phyloP scores from a whole-genome alignment of 2,113 vertebrate species.

The Coregonus clupeaformis region DNA sequence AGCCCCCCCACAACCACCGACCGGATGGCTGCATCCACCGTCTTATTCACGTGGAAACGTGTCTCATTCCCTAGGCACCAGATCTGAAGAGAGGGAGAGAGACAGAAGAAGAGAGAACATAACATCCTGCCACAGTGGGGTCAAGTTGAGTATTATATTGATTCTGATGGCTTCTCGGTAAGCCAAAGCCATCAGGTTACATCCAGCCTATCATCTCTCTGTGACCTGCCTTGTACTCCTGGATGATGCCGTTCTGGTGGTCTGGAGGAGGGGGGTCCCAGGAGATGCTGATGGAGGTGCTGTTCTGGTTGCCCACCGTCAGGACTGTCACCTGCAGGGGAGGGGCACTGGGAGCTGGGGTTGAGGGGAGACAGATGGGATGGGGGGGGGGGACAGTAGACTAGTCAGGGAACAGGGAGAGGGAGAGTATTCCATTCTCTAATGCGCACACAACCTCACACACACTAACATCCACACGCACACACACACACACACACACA shows the following conservation, averaged over 20 bases:
- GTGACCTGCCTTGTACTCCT: slow-evolving; percentile 91
- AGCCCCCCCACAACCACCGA: slow-evolving; percentile 96
- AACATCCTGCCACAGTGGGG: neutral
- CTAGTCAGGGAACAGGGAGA: neutral
- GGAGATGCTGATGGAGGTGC: slow-evolving; percentile 97
- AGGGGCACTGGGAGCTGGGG: slow-evolving; percentile 91
- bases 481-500: neutral
- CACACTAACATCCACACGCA: neutral
- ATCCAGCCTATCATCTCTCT: no score
- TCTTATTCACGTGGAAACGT: slow-evolving; percentile 97
- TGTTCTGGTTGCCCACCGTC: slow-evolving; percentile 94
- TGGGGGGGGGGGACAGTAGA: neutral
- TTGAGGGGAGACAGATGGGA: slow-evolving; percentile 45
- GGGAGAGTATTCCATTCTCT: neutral
- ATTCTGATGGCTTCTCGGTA: neutral
- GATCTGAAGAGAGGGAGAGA: slow-evolving; percentile 74
- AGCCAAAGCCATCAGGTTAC: no score
- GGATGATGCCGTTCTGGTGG: slow-evolving; percentile 97
- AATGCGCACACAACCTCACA: neutral
- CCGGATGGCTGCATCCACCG: slow-evolving; percentile 94
- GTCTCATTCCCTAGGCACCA: slow-evolving; percentile 98
- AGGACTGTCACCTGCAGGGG: slow-evolving; percentile 96
- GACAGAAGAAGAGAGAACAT: neutral
- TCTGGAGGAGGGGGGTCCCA: slow-evolving; percentile 96
- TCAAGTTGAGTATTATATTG: neutral